phyloP scores from a whole-genome alignment of 2,888 invertebrate species.

The Eremobia ochroleuca region DNA sequence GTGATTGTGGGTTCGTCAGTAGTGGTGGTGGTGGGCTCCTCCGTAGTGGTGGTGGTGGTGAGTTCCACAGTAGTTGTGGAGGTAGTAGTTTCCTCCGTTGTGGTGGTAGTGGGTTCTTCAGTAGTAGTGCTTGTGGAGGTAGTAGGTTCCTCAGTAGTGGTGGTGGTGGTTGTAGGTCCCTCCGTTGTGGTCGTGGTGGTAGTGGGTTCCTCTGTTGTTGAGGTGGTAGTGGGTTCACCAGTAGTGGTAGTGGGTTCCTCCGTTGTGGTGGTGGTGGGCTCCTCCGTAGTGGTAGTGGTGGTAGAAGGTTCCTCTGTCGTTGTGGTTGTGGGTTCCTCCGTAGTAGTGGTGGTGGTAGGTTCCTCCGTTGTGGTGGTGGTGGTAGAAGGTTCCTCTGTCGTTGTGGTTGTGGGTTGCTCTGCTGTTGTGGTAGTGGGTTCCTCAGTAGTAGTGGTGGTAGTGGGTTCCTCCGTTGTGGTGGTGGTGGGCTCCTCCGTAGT shows the following conservation, averaged over 20 bases:
- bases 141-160: background rate
- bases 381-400: background rate
- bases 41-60: background rate
- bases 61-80: background rate
- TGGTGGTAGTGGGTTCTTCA: background rate
- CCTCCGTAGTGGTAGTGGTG: constrained; percentile 1
- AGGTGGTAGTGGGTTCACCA: constrained; percentile 6
- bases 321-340: background rate
- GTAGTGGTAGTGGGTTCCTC: background rate
- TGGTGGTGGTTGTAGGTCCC: background rate
- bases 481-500: constrained; percentile 1
- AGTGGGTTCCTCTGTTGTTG: background rate
- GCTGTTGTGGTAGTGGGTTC: constrained; percentile 27
- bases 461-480: constrained; percentile 10
- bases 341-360: background rate
- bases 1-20: background rate
- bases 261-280: background rate
- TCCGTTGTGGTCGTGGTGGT: background rate
- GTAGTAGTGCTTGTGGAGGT: rapidly evolving
- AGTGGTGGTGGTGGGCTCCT: background rate
- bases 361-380: background rate
- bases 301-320: too few species aligned
- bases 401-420: constrained; percentile 5
- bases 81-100: background rate
- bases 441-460: background rate